Evolutionary conservation across 2,113 vertebrate species (phyloP).

Genomic region (Emydocephalus ijimae): DNA sequence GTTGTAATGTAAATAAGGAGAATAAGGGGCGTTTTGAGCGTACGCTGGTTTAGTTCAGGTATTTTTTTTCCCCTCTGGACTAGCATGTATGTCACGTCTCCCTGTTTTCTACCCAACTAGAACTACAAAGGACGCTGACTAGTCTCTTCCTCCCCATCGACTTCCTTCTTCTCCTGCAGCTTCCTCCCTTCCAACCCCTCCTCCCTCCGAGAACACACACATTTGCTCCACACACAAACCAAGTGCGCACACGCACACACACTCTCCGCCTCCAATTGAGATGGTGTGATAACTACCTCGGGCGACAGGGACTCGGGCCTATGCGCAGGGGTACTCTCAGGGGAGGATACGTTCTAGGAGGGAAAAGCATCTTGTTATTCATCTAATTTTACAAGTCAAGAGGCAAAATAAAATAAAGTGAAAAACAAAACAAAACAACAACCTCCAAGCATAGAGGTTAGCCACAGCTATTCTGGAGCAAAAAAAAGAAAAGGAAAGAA

Average conservation of each 20-base stretch:
- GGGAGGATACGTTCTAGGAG: slow-evolving; percentile 93
- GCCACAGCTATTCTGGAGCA: slow-evolving; percentile 46
- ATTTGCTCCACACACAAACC: slow-evolving; percentile 16
- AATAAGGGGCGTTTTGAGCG: background rate
- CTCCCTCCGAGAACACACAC: slow-evolving; percentile 33
- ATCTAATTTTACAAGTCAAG: slow-evolving; percentile 65
- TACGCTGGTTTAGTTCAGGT: background rate
- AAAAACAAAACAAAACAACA: slow-evolving; percentile 42
- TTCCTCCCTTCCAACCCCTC: slow-evolving; percentile 19
- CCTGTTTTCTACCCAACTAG: background rate
- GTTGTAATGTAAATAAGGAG: background rate
- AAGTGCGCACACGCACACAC: slow-evolving; percentile 31
- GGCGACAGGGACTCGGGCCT: slow-evolving; percentile 91
- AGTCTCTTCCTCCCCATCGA: background rate
- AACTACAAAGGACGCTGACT: background rate
- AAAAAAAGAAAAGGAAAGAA: slow-evolving; percentile 35
- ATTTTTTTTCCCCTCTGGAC: background rate
- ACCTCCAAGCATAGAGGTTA: slow-evolving; percentile 58
- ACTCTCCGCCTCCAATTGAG: slow-evolving; percentile 59
- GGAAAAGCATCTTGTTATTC: slow-evolving; percentile 77
- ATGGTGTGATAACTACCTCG: slow-evolving; percentile 77
- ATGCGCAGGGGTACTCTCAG: slow-evolving; percentile 89
- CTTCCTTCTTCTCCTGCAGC: background rate
- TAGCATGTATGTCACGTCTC: background rate
- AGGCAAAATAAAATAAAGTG: slow-evolving; percentile 62